phyloP scores from a whole-genome alignment of 2,113 vertebrate genomes.

The Nyctibius bracteatus region DNA sequence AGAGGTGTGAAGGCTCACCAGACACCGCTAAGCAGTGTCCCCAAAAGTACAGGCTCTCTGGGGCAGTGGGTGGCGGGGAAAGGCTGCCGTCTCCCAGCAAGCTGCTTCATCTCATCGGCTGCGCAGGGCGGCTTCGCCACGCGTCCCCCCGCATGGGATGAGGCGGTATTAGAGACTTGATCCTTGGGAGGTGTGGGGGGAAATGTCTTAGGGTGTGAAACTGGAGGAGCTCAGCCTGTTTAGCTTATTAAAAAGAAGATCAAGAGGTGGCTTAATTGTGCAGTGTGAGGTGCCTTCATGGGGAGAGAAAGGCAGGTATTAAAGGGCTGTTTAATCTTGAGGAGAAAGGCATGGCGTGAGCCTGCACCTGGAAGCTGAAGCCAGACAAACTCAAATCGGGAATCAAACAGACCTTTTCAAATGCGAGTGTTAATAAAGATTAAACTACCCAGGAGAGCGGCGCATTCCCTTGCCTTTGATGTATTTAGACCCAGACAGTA shows the following conservation, averaged over 20 bases:
- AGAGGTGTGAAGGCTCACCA: not conserved
- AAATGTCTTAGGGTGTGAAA: not conserved
- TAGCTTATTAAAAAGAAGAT: constrained; percentile 56
- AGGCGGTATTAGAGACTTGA: not conserved
- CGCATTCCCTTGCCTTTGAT: constrained; percentile 21
- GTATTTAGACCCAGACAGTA: not conserved
- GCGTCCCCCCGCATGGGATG: not conserved
- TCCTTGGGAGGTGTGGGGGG: constrained; percentile 11
- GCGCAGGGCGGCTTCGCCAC: not conserved
- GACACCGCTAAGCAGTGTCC: not conserved
- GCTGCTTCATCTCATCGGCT: not conserved
- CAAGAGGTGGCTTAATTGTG: constrained; percentile 50
- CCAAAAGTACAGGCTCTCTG: not conserved
- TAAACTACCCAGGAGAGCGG: not conserved
- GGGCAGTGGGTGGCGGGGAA: not conserved
- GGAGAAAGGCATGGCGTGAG: not conserved
- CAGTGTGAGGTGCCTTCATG: not conserved
- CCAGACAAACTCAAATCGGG: constrained; percentile 34
- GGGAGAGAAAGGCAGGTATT: constrained; percentile 32
- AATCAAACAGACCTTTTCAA: constrained; percentile 38
- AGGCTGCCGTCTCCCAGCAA: not conserved
- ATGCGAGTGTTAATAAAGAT: constrained; percentile 36
- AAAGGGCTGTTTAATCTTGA: constrained; percentile 37
- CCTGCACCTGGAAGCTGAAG: not conserved
- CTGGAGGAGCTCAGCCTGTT: constrained; percentile 20